These are phyloP conservation scores for Coleophora flavipennella DNA, from an alignment of 2,888 invertebrate species.

Conservation along the genomic window DNA sequence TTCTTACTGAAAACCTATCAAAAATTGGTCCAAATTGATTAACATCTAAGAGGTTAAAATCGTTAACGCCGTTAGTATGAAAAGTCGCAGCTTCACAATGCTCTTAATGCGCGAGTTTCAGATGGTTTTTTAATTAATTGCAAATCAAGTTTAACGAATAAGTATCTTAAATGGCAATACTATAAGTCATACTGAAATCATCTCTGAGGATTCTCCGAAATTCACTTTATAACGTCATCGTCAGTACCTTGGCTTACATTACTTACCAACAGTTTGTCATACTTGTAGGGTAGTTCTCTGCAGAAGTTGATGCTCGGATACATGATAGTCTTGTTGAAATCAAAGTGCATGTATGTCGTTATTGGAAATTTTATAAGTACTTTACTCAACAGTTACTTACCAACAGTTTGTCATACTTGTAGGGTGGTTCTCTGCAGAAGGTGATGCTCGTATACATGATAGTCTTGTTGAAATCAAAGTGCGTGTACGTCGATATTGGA, in stretches of 20 bases:
- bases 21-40: no score
- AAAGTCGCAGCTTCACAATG: no score
- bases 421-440: constrained; percentile 77
- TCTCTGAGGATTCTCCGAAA: not conserved
- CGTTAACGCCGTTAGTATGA: no score
- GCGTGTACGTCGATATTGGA: constrained; percentile 78
- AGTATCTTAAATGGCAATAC: no score
- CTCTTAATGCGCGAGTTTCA: no score
- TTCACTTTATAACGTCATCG: not conserved
- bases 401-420: constrained; percentile 67
- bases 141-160: no score
- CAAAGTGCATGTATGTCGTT: constrained; percentile 78
- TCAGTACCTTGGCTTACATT: no score
- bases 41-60: no score
- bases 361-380: constrained; percentile 75
- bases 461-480: constrained; percentile 77
- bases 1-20: no score
- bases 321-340: constrained; percentile 75
- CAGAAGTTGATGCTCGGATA: constrained; percentile 81
- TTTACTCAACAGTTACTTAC: no score
- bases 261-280: constrained; percentile 66
- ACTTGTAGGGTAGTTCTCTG: constrained; percentile 76
- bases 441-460: constrained; percentile 79
- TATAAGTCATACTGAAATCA: no score
- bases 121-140: no score